Conservation (phyloP, 2,797 vertebrate genomes). For the Hapalemur alaotrensis region DNA sequence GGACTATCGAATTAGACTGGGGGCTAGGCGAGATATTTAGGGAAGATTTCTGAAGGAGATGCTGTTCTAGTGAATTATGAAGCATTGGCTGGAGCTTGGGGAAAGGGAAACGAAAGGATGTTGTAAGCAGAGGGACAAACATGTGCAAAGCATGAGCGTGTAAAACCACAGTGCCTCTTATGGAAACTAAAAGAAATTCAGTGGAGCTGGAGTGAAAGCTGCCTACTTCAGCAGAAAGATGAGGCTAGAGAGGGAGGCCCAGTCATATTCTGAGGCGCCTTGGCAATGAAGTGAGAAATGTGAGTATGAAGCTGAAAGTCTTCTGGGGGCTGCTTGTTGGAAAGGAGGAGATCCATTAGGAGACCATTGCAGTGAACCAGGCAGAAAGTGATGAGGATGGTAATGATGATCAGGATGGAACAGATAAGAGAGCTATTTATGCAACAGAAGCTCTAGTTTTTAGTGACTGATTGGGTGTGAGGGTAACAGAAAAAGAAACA, state of each 20-base stretch:
- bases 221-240: neutral
- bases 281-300: neutral
- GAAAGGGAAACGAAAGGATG: neutral
- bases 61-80: neutral
- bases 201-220: neutral
- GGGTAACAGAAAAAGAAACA: neutral
- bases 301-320: neutral
- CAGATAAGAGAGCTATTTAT: neutral
- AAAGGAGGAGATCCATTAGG: neutral
- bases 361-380: neutral
- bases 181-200: neutral
- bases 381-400: neutral
- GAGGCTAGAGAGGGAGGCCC: neutral
- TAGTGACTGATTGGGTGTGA: neutral
- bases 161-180: neutral
- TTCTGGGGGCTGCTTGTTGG: neutral
- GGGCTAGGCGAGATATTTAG: neutral
- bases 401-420: neutral
- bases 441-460: neutral
- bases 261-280: neutral
- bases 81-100: neutral
- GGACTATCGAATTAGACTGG: neutral
- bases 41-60: neutral
- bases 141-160: neutral
- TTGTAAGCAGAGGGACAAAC: neutral